Evolutionary conservation across 2,888 invertebrate genomes (phyloP).

Genomic region (Peribatodes rhomboidaria): DNA sequence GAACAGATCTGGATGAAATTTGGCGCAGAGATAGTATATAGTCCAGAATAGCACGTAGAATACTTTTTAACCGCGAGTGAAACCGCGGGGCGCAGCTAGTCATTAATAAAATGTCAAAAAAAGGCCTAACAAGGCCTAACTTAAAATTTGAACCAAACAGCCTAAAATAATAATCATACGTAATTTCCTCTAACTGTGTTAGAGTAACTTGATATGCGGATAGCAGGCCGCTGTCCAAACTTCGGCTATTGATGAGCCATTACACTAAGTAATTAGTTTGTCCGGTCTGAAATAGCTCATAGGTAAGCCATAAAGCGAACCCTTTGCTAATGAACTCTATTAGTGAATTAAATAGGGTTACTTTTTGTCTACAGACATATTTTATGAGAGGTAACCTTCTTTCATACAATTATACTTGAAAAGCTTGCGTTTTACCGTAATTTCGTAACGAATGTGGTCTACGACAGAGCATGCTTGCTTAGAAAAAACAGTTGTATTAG

Average conservation of each 20-base stretch:
- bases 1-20: too few relatives aligned
- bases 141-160: not conserved
- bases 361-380: not conserved
- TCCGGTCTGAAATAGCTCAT: conserved; percentile 26
- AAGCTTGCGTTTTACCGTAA: too few relatives aligned
- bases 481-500: too few relatives aligned
- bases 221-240: conserved; percentile 39
- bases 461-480: too few relatives aligned
- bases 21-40: too few relatives aligned
- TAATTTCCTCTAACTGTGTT: not conserved
- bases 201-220: conserved; percentile 29
- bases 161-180: too few relatives aligned
- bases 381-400: not conserved
- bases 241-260: conserved; percentile 38
- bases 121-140: not conserved
- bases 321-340: conserved; percentile 35
- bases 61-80: too few relatives aligned
- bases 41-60: too few relatives aligned
- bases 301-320: conserved; percentile 27
- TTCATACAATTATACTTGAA: too few relatives aligned
- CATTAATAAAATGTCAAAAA: too few relatives aligned
- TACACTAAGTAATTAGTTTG: conserved; percentile 49
- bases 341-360: not conserved
- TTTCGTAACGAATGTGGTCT: too few relatives aligned
- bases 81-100: too few relatives aligned